Evolutionary conservation across 2,888 invertebrate species (phyloP).

Genomic region (Odontocerum albicorne): DNA sequence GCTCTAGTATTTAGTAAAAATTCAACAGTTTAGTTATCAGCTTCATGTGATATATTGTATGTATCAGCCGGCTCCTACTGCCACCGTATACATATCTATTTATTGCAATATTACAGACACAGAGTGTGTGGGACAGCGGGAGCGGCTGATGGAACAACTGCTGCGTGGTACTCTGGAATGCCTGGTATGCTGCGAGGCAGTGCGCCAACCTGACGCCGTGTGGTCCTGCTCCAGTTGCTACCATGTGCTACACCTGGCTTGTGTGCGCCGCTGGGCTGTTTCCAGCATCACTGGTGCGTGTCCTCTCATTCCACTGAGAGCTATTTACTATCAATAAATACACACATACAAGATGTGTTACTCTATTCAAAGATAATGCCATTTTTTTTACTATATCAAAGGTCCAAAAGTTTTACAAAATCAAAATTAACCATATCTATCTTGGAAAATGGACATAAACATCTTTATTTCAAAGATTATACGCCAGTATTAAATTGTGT

Average conservation of each 20-base stretch:
- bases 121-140: conserved; percentile 74
- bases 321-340: no score
- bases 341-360: no score
- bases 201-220: conserved; percentile 76
- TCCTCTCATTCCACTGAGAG: no score
- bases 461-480: no score
- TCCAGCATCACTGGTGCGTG: conserved; percentile 68
- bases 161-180: conserved; percentile 85
- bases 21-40: no score
- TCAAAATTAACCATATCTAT: not conserved
- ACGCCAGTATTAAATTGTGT: no score
- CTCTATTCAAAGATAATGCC: not conserved
- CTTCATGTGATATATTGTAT: no score
- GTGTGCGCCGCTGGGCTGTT: conserved; percentile 89
- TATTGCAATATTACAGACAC: conserved; percentile 6
- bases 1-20: no score
- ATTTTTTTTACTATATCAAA: not conserved
- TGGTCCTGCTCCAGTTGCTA: conserved; percentile 94
- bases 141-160: conserved; percentile 81
- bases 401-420: not conserved
- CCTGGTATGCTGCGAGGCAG: conserved; percentile 89
- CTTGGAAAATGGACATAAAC: no score
- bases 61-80: no score
- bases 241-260: conserved; percentile 89
- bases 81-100: no score